Conservation (phyloP, 2,797 vertebrate genomes). For the Myioborus melanocephalus region DNA sequence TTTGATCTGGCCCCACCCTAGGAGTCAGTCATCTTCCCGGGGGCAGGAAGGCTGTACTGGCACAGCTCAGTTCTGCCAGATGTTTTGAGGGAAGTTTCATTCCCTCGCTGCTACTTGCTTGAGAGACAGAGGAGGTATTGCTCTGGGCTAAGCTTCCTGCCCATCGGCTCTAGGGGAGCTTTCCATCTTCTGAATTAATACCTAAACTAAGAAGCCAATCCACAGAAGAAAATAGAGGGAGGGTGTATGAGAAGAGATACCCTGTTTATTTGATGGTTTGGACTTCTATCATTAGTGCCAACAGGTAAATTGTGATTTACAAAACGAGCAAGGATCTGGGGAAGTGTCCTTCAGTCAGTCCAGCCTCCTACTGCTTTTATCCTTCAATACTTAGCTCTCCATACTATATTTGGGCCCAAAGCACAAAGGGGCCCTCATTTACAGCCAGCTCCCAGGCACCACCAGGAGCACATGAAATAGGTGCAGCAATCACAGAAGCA, state of each 20-base stretch:
- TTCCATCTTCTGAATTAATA: neutral
- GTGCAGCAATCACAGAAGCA: neutral
- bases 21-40: neutral
- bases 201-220: neutral
- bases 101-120: neutral
- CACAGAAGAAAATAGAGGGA: neutral
- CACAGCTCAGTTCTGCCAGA: slow-evolving; percentile 6
- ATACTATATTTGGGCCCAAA: neutral
- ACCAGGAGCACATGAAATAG: neutral
- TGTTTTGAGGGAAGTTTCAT: slow-evolving; percentile 7
- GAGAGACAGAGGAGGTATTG: neutral
- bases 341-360: neutral
- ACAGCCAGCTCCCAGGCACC: neutral
- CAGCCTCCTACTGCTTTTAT: neutral
- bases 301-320: neutral
- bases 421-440: neutral
- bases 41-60: neutral
- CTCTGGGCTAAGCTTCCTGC: neutral
- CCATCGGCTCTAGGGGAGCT: neutral
- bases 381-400: neutral
- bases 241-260: neutral
- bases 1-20: slow-evolving; percentile 32
- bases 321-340: neutral
- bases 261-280: neutral
- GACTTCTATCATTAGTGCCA: neutral